These are phyloP conservation scores for Hippocampus kuda DNA, from an alignment of 2,797 vertebrate genomes.

Conservation along the genomic window DNA sequence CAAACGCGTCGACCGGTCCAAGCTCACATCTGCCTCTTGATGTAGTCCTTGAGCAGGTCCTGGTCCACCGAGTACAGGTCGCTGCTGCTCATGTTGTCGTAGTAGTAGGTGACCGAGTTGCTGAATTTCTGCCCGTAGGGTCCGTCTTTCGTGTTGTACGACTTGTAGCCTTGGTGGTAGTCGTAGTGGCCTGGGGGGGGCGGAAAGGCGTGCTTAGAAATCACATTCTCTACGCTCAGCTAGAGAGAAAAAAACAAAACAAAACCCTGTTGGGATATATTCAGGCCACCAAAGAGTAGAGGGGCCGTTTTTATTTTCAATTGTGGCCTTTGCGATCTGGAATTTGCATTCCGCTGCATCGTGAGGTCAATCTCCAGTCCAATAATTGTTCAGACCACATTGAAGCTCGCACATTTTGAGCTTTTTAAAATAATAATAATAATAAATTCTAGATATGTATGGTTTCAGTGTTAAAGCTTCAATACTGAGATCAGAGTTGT, in stretches of 20 bases:
- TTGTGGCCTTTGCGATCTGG: too few species aligned
- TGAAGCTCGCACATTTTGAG: too few species aligned
- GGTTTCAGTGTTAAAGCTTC: background rate
- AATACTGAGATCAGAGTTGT: conserved; percentile 50
- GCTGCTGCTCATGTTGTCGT: conserved; percentile 92
- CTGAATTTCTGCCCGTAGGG: conserved; percentile 78
- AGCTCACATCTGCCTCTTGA: conserved; percentile 96
- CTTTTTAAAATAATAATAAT: too few species aligned
- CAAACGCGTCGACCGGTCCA: background rate
- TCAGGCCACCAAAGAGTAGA: too few species aligned
- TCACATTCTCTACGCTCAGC: background rate
- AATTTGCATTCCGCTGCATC: too few species aligned
- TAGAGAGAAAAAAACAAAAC: too few species aligned
- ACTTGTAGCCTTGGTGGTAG: conserved; percentile 87
- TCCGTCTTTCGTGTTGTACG: conserved; percentile 78
- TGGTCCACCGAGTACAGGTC: conserved; percentile 89
- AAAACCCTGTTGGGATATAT: too few species aligned
- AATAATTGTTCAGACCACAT: too few species aligned
- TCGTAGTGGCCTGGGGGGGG: conserved; percentile 79
- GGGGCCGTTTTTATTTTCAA: too few species aligned
- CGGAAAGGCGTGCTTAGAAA: background rate
- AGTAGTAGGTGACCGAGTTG: conserved; percentile 92
- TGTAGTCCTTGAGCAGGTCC: conserved; percentile 96
- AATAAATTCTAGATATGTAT: too few species aligned
- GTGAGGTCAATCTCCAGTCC: too few species aligned